phyloP scores from a whole-genome alignment of 1,140 invertebrate species.

The Reticulitermes speratus region DNA sequence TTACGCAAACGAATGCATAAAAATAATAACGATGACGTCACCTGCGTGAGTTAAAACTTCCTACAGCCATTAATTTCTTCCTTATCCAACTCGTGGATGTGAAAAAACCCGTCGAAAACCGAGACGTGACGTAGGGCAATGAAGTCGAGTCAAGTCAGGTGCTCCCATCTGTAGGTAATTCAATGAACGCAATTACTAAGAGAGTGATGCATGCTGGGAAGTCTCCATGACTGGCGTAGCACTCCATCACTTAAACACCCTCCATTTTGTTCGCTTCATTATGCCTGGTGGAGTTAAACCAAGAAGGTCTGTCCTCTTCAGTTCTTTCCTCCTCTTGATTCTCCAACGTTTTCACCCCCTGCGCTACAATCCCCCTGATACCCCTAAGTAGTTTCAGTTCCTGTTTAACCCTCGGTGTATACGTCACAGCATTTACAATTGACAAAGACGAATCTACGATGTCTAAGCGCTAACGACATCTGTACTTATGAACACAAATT shows the following conservation, averaged over 20 bases:
- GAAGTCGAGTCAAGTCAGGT: slow-evolving; percentile 9
- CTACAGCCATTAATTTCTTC: not conserved
- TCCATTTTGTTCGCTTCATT: slow-evolving; percentile 15
- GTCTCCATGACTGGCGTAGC: not conserved
- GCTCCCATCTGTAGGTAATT: slow-evolving; percentile 3
- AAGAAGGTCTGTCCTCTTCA: not conserved
- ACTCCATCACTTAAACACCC: slow-evolving; percentile 17
- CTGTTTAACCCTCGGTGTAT: not conserved
- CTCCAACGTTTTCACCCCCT: not conserved
- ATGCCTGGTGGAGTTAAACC: not conserved
- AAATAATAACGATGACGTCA: no score
- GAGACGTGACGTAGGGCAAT: not conserved
- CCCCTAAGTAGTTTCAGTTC: slow-evolving; percentile 11
- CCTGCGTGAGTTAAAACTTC: not conserved
- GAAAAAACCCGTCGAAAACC: not conserved
- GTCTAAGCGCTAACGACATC: not conserved
- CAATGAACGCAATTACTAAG: slow-evolving; percentile 14
- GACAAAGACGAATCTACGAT: not conserved
- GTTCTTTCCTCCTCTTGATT: no score
- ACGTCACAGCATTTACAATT: not conserved
- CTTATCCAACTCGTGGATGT: not conserved
- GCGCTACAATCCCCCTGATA: not conserved
- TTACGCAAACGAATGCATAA: no score
- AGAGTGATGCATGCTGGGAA: slow-evolving; percentile 9
- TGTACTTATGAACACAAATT: not conserved